Evolutionary conservation across 2,797 vertebrate genomes (phyloP), one percentile per base, ranked within the genome.

Genomic region (Erpetoichthys calabaricus): DNA sequence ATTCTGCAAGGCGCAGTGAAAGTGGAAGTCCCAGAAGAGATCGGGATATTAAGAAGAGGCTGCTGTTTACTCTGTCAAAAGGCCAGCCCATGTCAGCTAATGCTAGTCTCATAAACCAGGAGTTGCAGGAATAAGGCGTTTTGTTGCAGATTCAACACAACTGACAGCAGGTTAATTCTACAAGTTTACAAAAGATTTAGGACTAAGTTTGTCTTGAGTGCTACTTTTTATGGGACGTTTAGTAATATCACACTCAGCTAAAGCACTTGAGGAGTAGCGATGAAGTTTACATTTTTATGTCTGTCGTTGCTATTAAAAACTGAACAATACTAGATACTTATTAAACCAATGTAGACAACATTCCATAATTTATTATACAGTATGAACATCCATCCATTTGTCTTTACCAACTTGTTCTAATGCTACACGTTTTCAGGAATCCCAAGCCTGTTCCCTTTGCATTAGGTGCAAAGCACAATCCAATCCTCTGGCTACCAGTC

Each of bases 141-240:
- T 62, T 67, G 61, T 62, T 59, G 62, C 50, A 55, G 55, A 70
- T 64, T 60, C 60, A 61, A 61, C 57, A 52, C 51, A 51, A 63
- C 59, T 64, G 63, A 68, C 66, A 68, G 66, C 62, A 70, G 58
- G 67, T 61, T 55, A 60, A 65, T 66, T 57, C 62, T 64, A 56
- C 58, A 49, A 60, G 61, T 65, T 63, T 60, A 25, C 57, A 59
- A 60, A 59, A 65, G 63, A 59, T 60, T 57, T 60, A 58, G 49
- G 62, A 49, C 66, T 60, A 56, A 59, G 55, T 65, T 61, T n/a
- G 9, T 41, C 55, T 51, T 58, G 62, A 58, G 60, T 57, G 44
- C 57, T 25, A n/a, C 47, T 46, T 47, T 59, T 44, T 57, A 45
- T 42, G 42, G 47, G 44, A n/a, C 45, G 58, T 45, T 25, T 7